Base-by-base conservation (phyloP, 2,888 invertebrate species). In the Hemaris fuciformis region DNA sequence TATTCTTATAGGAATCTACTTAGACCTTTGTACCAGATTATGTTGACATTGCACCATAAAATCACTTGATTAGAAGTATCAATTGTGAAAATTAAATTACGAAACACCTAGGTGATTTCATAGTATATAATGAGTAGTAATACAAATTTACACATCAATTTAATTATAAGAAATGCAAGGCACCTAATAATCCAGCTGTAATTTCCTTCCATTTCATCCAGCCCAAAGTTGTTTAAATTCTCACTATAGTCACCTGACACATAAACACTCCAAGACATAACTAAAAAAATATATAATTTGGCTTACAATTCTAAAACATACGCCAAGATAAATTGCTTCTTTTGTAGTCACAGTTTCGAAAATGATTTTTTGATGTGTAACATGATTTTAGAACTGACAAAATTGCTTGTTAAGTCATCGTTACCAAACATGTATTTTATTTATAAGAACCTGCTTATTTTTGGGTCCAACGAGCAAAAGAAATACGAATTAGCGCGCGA, bases 261-360 rank as follows among this genome's bases (percentile, higher is more conserved):
- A 80, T 72, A 75, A 74, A 80, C 76, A 71, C 70, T 66, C 66
- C 66, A 66, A 71, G 69, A 76, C 74, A 78, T 74, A 66, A 70
- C 71, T 74, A 73, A 73, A 82, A 74, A 77, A 79, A 81, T 80
- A 84, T 73, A 84, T 80, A 83, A 84, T 88, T 89, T 89, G 87
- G 87, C 83, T 84, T 79, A 80, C 81, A 81, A 81, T 79, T 77
- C 79, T 83, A 85, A 79, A 86, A 80, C 72, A 74, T 78, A 85
- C 81, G 83, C 86, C 85, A 84, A 85, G 79, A 84, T 75, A 77
- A 71, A 76, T 76, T 73, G 72, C 70, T 77, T 76, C 70, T 38
- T 65, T 65, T 70, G 70, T 65, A 75, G 66, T 70, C 69, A 71
- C 59, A 71, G 69, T 71, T 71, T 62, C 61, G 63, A 74, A 73